Conservation (phyloP, 2,797 vertebrate genomes). For the Gobio occitaniae region DNA sequence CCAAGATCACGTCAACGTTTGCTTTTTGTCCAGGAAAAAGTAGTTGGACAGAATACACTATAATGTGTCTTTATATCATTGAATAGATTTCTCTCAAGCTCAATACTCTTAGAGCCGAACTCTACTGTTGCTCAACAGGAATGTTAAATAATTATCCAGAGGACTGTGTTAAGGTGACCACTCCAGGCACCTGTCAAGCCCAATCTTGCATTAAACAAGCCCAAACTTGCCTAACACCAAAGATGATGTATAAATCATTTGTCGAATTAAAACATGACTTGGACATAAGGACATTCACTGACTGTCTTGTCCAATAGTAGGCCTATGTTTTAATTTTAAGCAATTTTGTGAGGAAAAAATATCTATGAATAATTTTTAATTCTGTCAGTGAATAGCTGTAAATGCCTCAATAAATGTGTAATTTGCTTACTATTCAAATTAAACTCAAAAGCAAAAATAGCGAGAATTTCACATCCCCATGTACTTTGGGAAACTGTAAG, state of each 20-base stretch:
- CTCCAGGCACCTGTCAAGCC: background rate
- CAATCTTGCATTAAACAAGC: slow-evolving; percentile 26
- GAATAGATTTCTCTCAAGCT: background rate
- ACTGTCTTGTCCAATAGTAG: background rate
- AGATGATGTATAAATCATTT: slow-evolving; percentile 1
- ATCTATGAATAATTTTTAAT: background rate
- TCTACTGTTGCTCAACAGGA: background rate
- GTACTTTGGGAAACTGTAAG: slow-evolving; percentile 30
- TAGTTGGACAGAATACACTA: background rate
- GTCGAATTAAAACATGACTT: background rate
- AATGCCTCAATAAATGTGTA: background rate
- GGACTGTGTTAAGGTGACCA: background rate
- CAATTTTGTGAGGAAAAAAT: background rate
- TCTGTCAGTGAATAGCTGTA: background rate
- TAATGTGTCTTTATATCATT: background rate
- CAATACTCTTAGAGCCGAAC: background rate
- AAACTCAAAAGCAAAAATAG: background rate
- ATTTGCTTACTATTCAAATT: background rate
- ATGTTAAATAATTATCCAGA: slow-evolving; percentile 25
- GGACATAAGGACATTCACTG: background rate
- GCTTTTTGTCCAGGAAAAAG: background rate
- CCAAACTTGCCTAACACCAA: slow-evolving; percentile 8
- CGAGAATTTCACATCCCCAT: background rate
- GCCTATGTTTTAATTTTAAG: background rate
- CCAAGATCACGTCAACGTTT: background rate